Conservation (phyloP, 2,797 vertebrate genomes). For the Onychomys torridus region DNA sequence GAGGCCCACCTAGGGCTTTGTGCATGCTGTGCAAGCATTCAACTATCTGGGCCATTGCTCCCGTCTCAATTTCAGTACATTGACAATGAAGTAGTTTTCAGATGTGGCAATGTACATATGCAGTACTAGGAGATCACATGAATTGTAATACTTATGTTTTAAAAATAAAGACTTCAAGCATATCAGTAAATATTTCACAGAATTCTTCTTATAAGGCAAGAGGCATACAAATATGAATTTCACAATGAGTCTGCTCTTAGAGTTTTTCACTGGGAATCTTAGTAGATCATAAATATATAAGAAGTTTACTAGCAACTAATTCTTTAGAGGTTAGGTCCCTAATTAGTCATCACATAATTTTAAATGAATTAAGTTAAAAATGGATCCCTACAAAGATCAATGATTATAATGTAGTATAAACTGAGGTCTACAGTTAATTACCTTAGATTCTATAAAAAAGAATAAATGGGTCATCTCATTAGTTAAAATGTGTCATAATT, state of each 20-base stretch:
- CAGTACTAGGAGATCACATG: not conserved
- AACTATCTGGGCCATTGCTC: not conserved
- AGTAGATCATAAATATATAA: not conserved
- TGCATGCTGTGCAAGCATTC: not conserved
- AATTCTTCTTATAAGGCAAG: not conserved
- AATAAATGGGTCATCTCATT: not conserved
- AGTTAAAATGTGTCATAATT: not conserved
- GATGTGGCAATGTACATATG: not conserved
- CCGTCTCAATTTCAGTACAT: not conserved
- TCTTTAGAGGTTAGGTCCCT: not conserved
- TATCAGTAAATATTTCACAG: not conserved
- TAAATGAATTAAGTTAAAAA: not conserved
- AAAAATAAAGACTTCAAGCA: not conserved
- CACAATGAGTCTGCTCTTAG: not conserved
- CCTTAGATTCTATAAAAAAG: not conserved
- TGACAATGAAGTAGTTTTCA: slow-evolving; percentile 36
- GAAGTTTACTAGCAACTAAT: not conserved
- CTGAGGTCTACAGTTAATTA: not conserved
- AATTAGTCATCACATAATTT: not conserved
- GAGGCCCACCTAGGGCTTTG: not conserved
- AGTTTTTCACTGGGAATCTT: not conserved
- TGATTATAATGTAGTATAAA: not conserved
- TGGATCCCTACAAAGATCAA: not conserved
- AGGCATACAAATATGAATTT: not conserved
- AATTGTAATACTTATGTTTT: not conserved